Conservation (phyloP, 2,113 vertebrate genomes). For the Lynx canadensis region DNA sequence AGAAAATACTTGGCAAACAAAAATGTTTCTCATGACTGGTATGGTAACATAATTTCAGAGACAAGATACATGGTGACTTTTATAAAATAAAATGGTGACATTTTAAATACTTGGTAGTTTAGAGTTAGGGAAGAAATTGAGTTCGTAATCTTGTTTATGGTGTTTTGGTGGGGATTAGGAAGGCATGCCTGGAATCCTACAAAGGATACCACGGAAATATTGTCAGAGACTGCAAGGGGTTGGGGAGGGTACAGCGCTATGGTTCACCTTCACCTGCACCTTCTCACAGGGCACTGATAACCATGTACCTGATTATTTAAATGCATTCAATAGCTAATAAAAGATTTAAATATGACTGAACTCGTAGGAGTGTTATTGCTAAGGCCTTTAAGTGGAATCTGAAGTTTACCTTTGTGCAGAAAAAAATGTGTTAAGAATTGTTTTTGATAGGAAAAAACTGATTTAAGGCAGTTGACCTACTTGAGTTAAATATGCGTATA, state of each 20-base stretch:
- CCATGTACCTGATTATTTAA: neutral
- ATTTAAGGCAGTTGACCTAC: neutral
- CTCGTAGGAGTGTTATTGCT: neutral
- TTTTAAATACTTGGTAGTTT: neutral
- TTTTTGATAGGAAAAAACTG: neutral
- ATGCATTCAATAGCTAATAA: neutral
- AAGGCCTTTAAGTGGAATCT: neutral
- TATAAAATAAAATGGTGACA: neutral
- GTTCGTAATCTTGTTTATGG: neutral
- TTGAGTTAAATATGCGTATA: neutral
- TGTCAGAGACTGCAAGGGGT: neutral
- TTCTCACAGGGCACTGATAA: neutral
- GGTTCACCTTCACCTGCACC: neutral
- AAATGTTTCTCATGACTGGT: neutral
- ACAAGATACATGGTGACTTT: neutral
- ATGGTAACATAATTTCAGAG: neutral
- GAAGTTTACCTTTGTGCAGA: neutral
- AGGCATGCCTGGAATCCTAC: neutral
- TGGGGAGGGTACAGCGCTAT: neutral
- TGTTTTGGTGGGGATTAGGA: neutral
- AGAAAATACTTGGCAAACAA: neutral
- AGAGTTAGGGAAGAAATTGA: neutral
- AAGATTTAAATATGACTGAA: neutral
- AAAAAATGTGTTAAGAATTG: neutral
- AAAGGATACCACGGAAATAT: neutral